A percentile compares a stretch with the other conserved stretches of the same genome.
phyloP scores from a whole-genome alignment of 2,113 vertebrate genomes.

The Stigmatopora argus region DNA sequence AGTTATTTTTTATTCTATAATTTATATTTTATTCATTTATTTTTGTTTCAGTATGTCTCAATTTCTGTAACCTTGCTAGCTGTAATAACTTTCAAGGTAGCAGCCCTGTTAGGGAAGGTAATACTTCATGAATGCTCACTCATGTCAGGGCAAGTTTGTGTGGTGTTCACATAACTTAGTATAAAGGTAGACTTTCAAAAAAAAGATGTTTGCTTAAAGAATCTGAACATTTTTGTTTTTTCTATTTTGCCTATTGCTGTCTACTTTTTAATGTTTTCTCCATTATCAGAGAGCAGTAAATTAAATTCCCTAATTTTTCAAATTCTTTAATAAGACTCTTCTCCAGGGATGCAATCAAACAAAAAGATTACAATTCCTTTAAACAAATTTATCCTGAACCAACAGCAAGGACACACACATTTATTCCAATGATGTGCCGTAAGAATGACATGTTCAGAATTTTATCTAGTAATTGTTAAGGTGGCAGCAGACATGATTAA shows the following conservation, averaged over 20 bases:
- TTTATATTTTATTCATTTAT: no score
- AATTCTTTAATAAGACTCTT: no score
- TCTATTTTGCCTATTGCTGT: no score
- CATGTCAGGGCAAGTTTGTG: constrained; percentile 48
- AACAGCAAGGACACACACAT: neutral
- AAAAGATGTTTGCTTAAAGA: no score
- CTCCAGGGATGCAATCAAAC: no score
- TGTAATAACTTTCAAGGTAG: constrained; percentile 5
- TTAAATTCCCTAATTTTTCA: no score
- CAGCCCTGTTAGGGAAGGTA: constrained; percentile 46
- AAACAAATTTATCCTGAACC: neutral
- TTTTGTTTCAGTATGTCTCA: neutral
- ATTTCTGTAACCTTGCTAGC: constrained; percentile 35
- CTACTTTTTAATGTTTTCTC: no score
- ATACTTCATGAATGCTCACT: constrained; percentile 44
- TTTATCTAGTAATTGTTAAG: constrained; percentile 42
- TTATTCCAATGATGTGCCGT: neutral
- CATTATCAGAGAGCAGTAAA: no score
- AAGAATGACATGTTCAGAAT: neutral
- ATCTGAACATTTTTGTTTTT: no score
- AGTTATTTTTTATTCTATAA: neutral
- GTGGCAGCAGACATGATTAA: constrained; percentile 61
- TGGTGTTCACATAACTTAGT: constrained; percentile 37
- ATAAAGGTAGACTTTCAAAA: no score
- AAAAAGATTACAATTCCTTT: no score